Base-by-base conservation (phyloP, 2,888 invertebrate genomes). In the Pandemis corylana region DNA sequence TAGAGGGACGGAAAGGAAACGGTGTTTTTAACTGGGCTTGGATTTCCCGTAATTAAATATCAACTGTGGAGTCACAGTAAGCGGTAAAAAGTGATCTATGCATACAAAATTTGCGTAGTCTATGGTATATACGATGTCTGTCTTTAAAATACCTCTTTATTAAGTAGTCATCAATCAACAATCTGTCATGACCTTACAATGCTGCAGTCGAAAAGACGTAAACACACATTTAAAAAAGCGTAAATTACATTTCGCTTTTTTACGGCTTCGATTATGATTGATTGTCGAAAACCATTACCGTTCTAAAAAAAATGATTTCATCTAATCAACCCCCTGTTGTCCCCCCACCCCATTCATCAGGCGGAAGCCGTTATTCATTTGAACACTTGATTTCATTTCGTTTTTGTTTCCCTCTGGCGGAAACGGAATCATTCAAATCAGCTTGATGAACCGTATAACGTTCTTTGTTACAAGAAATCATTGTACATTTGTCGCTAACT, bases 391-490 rank as follows among this genome's bases (percentile, higher is more conserved):
- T 74, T 74, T 75, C 53, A 62, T 74, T 66, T 56, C 68, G 64
- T 64, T 62, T 67, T 56, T 44, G 65, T 67, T 49, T 46, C 73
- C 66, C 44, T 62, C 46, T 44, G 56, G 15, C 66, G 62, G 42
- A 56, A 69, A 74, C 64, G 61, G 66, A 71, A 75, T 75, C 70
- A 75, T 75, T 70, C 65, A 66, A 75, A 75, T 75, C 66, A 75
- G 61, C 41, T 63, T 75, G 66, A 70, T 70, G 70, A 75, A 75
- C 62, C 61, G 62, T 53, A 62, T 44, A 42, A 68, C 72, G 20
- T 44, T 75, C 66, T 62, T 67, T 75, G 65, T 69, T 63, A 44
- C 56, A 36, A 10, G 59, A 36, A n/a, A 61, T 13, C 36, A 36
- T 61, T 68, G 20, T 10, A 12, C 13, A 42, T 69, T 53, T 20